Evolutionary conservation across 2,797 vertebrate genomes (phyloP).

Genomic region (Graptemys geographica): DNA sequence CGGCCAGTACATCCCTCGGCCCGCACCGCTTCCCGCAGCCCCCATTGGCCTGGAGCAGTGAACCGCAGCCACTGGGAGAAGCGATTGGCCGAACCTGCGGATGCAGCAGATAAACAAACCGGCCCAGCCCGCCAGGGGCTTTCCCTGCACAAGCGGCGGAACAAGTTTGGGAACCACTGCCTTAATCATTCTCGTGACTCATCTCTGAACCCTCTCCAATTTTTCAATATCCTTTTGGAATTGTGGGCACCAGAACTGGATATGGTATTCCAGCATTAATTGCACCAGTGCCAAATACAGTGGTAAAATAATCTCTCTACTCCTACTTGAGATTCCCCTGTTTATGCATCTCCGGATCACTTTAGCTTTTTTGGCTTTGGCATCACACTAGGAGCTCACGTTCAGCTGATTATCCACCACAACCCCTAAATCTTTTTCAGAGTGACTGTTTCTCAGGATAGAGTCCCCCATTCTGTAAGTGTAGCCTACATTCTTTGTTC

Average conservation of each 20-base stretch:
- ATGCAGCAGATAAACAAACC: too few species aligned
- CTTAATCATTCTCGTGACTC: background rate
- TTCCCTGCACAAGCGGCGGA: too few species aligned
- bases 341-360: background rate
- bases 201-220: background rate
- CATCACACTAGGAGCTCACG: background rate
- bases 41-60: too few species aligned
- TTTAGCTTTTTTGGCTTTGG: background rate
- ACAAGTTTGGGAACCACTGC: too few species aligned
- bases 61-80: too few species aligned
- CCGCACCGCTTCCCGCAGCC: too few species aligned
- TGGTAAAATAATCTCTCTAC: background rate
- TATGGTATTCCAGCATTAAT: background rate
- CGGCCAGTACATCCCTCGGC: too few species aligned
- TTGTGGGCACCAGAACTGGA: background rate
- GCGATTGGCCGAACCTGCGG: too few species aligned
- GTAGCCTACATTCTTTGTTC: background rate
- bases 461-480: background rate
- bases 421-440: background rate
- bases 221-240: background rate
- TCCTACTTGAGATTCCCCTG: background rate
- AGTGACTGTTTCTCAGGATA: background rate
- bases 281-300: background rate
- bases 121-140: too few species aligned
- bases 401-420: background rate